phyloP scores from a whole-genome alignment of 2,888 invertebrate species.

The Parapristionchus giblindavisi region DNA sequence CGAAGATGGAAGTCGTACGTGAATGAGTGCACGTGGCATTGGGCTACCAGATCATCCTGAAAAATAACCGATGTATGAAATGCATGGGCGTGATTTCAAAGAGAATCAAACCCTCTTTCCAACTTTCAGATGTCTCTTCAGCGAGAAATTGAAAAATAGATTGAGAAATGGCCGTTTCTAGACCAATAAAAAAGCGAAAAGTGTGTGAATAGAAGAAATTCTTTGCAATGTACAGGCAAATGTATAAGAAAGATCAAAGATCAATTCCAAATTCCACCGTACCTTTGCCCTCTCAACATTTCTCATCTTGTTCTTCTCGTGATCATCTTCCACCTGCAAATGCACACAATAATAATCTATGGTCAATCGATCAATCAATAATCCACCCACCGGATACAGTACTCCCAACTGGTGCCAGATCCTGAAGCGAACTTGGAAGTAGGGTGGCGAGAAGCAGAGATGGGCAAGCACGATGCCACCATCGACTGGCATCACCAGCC shows the following conservation, averaged over 20 bases:
- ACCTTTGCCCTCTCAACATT: slow-evolving; percentile 26
- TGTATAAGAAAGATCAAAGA: too few species aligned
- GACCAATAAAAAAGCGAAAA: too few species aligned
- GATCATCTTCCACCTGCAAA: slow-evolving; percentile 37
- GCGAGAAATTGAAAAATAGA: too few species aligned
- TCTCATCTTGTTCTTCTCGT: slow-evolving; percentile 34
- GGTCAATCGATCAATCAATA: too few species aligned
- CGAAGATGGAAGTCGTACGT: slow-evolving; percentile 68
- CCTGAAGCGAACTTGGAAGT: slow-evolving; percentile 51
- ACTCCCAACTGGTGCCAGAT: slow-evolving; percentile 30
- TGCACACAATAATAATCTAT: too few species aligned
- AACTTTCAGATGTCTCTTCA: too few species aligned
- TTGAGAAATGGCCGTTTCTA: too few species aligned
- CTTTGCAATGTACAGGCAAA: too few species aligned
- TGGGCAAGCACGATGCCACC: slow-evolving; percentile 54
- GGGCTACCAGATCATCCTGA: slow-evolving; percentile 48
- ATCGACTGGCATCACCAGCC: slow-evolving; percentile 44
- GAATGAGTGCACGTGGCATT: slow-evolving; percentile 67
- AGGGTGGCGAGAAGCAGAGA: slow-evolving; percentile 54
- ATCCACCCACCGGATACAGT: background rate
- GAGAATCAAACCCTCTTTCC: too few species aligned
- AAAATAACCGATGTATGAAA: too few species aligned
- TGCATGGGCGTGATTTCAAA: too few species aligned
- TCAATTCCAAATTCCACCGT: background rate
- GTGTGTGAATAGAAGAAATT: too few species aligned